Conservation (phyloP, 30 jellyfish, hydroid and myxozoan species). For the Aurelia aurita complex sp. Pacific region DNA sequence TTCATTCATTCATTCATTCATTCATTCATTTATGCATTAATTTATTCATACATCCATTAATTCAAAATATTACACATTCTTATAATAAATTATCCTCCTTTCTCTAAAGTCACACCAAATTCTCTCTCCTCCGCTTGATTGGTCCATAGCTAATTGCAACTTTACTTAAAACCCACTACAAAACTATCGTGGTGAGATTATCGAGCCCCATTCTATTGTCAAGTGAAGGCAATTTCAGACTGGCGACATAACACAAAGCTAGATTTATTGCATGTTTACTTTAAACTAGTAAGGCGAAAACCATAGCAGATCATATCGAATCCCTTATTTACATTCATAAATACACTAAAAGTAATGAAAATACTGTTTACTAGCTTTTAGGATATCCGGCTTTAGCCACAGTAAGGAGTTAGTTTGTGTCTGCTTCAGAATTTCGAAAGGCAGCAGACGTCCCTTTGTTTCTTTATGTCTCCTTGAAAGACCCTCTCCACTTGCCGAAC, state of each 20-base stretch:
- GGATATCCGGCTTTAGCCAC: constrained; percentile 79
- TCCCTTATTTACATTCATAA: constrained; percentile 27
- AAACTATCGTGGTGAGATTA: too few species aligned
- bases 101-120: too few species aligned
- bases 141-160: too few species aligned
- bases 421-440: constrained; percentile 23
- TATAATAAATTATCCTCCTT: too few species aligned
- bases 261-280: constrained; percentile 12
- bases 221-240: background rate
- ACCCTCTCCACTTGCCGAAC: constrained; percentile 16
- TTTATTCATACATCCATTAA: too few species aligned
- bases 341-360: constrained; percentile 22
- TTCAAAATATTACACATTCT: too few species aligned
- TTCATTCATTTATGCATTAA: too few species aligned
- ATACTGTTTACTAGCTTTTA: constrained; percentile 10
- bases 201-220: too few species aligned
- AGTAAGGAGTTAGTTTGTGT: constrained; percentile 6
- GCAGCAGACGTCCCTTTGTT: constrained; percentile 44
- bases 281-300: constrained; percentile 2
- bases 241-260: constrained; percentile 37
- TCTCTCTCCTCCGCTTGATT: too few species aligned
- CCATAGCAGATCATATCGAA: constrained; percentile 34
- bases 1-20: too few species aligned
- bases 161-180: too few species aligned
- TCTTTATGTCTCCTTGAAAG: constrained; percentile 6